Evolutionary conservation across 2,113 vertebrate species (phyloP).

Genomic region (Rhodinocichla rosea): DNA sequence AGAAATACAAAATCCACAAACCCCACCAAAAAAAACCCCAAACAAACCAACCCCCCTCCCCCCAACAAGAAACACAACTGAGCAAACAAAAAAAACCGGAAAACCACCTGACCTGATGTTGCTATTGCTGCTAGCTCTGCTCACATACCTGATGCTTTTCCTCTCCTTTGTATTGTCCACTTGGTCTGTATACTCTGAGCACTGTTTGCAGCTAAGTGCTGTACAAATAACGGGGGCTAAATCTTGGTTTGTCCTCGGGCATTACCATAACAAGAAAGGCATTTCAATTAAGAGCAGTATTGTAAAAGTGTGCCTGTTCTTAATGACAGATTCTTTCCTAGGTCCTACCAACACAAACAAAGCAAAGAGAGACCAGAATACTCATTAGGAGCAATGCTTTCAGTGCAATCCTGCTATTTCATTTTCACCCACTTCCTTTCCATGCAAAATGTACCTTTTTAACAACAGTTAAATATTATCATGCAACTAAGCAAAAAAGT

Average conservation of each 20-base stretch:
- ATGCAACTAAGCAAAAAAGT: background rate
- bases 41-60: background rate
- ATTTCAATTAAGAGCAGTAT: background rate
- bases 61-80: background rate
- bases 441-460: background rate
- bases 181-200: background rate
- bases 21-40: too few relatives aligned
- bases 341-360: background rate
- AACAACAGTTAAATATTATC: background rate
- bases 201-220: background rate
- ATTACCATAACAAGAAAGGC: background rate
- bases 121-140: background rate
- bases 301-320: background rate
- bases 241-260: background rate
- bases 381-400: background rate
- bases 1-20: background rate
- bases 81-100: background rate
- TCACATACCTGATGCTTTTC: background rate
- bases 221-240: background rate
- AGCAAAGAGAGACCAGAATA: background rate
- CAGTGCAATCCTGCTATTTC: background rate
- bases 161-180: background rate
- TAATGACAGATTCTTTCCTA: background rate
- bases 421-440: background rate
- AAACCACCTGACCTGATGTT: background rate